These are phyloP conservation scores for Maniola jurtina DNA, from an alignment of 1,140 invertebrate genomes.

Conservation along the genomic window DNA sequence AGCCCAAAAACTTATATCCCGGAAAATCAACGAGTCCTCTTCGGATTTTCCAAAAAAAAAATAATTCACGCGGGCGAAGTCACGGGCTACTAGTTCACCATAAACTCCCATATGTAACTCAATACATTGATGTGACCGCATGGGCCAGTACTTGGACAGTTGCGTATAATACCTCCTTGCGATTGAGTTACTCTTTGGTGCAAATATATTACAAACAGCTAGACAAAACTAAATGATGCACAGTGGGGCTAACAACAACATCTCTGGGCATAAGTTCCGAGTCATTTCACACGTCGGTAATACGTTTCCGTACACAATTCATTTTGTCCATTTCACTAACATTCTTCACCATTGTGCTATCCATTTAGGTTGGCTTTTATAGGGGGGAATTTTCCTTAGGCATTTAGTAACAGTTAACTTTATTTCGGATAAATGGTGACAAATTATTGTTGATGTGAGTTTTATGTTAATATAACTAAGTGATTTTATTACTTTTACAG, in stretches of 20 bases:
- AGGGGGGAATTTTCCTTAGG: conserved; percentile 19
- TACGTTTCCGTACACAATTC: conserved; percentile 40
- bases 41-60: too few relatives aligned
- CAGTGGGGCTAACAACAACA: conserved; percentile 9
- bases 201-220: not conserved
- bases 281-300: conserved; percentile 46
- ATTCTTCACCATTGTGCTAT: conserved; percentile 18
- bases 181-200: not conserved
- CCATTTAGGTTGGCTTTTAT: conserved; percentile 25
- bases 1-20: too few relatives aligned
- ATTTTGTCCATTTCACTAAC: conserved; percentile 24
- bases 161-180: not conserved
- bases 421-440: conserved; percentile 32
- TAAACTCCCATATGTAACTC: too few relatives aligned
- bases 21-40: too few relatives aligned
- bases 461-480: conserved; percentile 37
- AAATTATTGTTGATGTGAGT: conserved; percentile 36
- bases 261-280: conserved; percentile 37
- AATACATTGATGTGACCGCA: not conserved
- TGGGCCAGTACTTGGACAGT: not conserved
- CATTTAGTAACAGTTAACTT: conserved; percentile 24
- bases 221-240: conserved; percentile 9
- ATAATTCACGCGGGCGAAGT: too few relatives aligned
- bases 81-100: too few relatives aligned
- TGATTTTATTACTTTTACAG: conserved; percentile 14